These are phyloP conservation scores for Napeogenes sylphis DNA, from an alignment of 2,888 invertebrate genomes.

Conservation along the genomic window DNA sequence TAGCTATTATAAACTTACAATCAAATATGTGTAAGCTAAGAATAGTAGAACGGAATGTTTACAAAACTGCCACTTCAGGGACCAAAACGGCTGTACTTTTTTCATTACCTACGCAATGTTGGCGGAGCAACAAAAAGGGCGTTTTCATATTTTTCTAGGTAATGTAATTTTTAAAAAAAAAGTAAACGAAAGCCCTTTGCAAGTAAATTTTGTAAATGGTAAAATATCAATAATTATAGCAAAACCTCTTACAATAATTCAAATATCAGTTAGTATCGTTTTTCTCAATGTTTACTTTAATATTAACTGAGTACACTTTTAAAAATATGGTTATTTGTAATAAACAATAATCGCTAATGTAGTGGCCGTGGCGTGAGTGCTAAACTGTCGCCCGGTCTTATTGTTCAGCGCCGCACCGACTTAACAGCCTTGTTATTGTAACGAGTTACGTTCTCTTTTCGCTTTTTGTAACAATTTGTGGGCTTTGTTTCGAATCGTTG, in stretches of 20 bases:
- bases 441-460: slow-evolving; percentile 48
- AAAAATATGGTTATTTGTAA: neutral
- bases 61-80: slow-evolving; percentile 46
- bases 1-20: slow-evolving; percentile 2
- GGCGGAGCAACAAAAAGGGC: slow-evolving; percentile 38
- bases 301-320: too few species aligned
- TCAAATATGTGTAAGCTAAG: slow-evolving; percentile 36
- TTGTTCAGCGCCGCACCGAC: slow-evolving; percentile 53
- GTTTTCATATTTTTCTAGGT: slow-evolving; percentile 4
- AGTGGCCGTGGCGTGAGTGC: slow-evolving; percentile 46
- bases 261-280: neutral
- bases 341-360: slow-evolving; percentile 25
- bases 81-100: slow-evolving; percentile 60
- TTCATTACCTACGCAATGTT: slow-evolving; percentile 64
- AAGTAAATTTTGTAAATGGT: too few species aligned
- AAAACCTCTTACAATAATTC: neutral
- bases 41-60: slow-evolving; percentile 45
- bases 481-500: slow-evolving; percentile 46
- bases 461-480: slow-evolving; percentile 62
- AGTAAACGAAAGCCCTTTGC: too few species aligned
- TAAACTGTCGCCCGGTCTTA: slow-evolving; percentile 60
- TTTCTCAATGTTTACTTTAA: neutral
- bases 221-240: too few species aligned
- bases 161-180: too few species aligned
- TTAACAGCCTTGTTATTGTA: slow-evolving; percentile 64